phyloP scores from a whole-genome alignment of 2,888 invertebrate species.

The Andrena bucephala region DNA sequence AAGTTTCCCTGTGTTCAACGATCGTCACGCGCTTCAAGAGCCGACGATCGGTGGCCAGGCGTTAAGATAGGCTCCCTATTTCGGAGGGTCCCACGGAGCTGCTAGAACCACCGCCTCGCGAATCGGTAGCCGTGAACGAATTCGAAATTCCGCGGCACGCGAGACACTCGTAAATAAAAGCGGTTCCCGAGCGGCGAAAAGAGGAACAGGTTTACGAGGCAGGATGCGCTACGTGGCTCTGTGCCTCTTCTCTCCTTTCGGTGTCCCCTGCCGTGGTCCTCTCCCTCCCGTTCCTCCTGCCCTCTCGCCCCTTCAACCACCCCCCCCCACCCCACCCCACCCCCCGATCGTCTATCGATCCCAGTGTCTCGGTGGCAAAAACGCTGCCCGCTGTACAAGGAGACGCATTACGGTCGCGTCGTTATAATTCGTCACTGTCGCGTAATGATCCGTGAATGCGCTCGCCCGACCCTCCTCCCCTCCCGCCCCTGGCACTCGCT shows the following conservation, averaged over 20 bases:
- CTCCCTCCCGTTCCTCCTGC: neutral
- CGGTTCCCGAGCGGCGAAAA: constrained; percentile 75
- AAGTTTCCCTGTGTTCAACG: neutral
- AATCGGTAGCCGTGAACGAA: constrained; percentile 67
- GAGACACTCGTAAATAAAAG: constrained; percentile 76
- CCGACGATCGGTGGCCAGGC: neutral
- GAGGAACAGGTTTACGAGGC: constrained; percentile 79
- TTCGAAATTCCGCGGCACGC: constrained; percentile 75
- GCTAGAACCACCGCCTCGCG: constrained; percentile 53
- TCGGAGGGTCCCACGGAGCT: neutral
- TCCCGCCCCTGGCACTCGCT: neutral
- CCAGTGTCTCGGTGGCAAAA: constrained; percentile 70
- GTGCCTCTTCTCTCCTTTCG: constrained; percentile 51
- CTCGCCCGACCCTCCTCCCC: constrained; percentile 56
- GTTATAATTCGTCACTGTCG: constrained; percentile 82
- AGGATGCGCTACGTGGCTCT: constrained; percentile 72
- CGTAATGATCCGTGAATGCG: constrained; percentile 79
- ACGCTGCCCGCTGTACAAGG: constrained; percentile 69
- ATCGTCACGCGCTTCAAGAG: neutral
- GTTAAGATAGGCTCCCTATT: constrained; percentile 23
- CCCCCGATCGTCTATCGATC: constrained; percentile 73
- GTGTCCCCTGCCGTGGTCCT: constrained; percentile 29
- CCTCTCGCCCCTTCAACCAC: neutral
- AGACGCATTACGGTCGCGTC: constrained; percentile 77
- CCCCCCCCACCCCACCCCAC: constrained; percentile 43